Evolutionary conservation across 2,113 vertebrate genomes (phyloP).

Genomic region (Pseudorhombus dupliciocellatus): DNA sequence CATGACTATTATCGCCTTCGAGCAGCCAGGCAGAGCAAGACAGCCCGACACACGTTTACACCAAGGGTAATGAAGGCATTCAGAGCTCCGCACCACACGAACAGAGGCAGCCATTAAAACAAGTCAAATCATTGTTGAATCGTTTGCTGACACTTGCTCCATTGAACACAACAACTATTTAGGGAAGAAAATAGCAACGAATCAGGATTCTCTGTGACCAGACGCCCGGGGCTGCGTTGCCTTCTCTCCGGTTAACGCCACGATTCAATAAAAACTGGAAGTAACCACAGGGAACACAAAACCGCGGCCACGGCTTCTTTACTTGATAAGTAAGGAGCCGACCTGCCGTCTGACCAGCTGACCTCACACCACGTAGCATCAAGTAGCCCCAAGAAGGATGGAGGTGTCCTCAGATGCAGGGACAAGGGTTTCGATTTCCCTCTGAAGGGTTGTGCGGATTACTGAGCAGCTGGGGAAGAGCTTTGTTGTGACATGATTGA

Average conservation of each 20-base stretch:
- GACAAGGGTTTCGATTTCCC: conserved; percentile 47
- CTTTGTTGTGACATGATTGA: neutral
- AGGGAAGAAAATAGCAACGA: conserved; percentile 30
- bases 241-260: conserved; percentile 21
- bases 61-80: conserved; percentile 29
- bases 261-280: conserved; percentile 43
- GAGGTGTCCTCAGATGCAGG: conserved; percentile 46
- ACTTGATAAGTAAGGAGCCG: conserved; percentile 55
- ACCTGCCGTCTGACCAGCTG: conserved; percentile 61
- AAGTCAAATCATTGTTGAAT: conserved; percentile 49
- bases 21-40: conserved; percentile 19
- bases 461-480: neutral
- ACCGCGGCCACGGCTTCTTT: conserved; percentile 24
- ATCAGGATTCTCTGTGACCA: conserved; percentile 29
- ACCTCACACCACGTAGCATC: conserved; percentile 60
- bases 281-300: conserved; percentile 44
- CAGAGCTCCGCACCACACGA: conserved; percentile 7
- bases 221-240: conserved; percentile 22
- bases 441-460: conserved; percentile 13
- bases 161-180: conserved; percentile 34
- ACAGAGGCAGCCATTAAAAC: conserved; percentile 28
- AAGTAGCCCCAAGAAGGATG: conserved; percentile 52
- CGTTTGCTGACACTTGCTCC: conserved; percentile 32
- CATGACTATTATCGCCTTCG: conserved; percentile 34
- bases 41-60: neutral